These are phyloP conservation scores for Potorous gilbertii DNA, from an alignment of 2,797 vertebrate genomes.

Conservation along the genomic window DNA sequence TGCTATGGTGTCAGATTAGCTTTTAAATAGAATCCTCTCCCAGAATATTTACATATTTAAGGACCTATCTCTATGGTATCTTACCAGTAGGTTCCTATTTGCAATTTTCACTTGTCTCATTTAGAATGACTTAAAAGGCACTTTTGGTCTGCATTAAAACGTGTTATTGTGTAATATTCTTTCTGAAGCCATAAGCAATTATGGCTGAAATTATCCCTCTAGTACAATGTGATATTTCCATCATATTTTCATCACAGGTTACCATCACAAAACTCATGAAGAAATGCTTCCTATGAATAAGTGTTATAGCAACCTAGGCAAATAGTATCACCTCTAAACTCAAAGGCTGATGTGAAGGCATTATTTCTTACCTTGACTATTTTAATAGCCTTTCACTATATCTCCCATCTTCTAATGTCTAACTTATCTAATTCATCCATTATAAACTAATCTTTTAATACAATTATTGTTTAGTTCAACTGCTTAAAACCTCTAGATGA, in stretches of 20 bases:
- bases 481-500: not conserved
- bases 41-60: not conserved
- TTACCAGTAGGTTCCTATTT: not conserved
- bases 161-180: not conserved
- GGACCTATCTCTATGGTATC: not conserved
- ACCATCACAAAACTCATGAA: not conserved
- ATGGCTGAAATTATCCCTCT: not conserved
- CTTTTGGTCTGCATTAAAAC: not conserved
- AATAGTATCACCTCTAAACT: not conserved
- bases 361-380: not conserved
- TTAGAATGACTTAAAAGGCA: not conserved
- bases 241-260: not conserved
- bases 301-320: not conserved
- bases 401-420: not conserved
- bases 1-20: not conserved
- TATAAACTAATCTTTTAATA: not conserved
- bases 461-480: not conserved
- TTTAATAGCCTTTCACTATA: not conserved
- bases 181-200: not conserved
- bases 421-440: not conserved
- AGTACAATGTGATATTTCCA: not conserved
- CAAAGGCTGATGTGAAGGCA: not conserved
- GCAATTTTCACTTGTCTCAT: not conserved
- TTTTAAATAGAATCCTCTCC: not conserved
- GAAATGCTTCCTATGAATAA: not conserved